Conservation (phyloP, 2,797 vertebrate species). For the Choloepus didactylus region DNA sequence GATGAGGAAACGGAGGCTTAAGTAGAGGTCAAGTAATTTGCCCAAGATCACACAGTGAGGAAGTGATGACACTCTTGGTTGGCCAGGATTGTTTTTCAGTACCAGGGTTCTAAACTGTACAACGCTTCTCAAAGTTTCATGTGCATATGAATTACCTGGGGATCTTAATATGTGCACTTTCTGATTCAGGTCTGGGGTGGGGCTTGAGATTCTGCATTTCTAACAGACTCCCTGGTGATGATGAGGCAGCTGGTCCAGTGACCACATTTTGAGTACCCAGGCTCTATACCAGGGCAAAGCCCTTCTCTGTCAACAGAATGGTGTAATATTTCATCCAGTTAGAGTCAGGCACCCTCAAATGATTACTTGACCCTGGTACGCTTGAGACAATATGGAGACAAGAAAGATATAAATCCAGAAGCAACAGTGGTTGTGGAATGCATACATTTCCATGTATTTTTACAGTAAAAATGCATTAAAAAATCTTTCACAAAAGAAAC, state of each 20-base stretch:
- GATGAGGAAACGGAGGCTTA: neutral
- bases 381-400: conserved; percentile 58
- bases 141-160: neutral
- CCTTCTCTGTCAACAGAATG: neutral
- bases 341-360: conserved; percentile 7
- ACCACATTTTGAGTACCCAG: neutral
- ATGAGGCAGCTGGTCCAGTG: neutral
- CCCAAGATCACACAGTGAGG: neutral
- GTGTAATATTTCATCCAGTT: neutral
- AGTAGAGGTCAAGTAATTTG: neutral
- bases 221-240: neutral
- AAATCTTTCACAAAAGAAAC: conserved; percentile 79
- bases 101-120: neutral
- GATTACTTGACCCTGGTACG: conserved; percentile 12
- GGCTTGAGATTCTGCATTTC: neutral
- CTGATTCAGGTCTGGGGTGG: neutral
- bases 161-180: neutral
- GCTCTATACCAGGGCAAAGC: neutral
- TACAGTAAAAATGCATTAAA: conserved; percentile 81
- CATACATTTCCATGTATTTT: conserved; percentile 73
- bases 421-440: conserved; percentile 57
- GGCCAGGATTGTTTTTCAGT: neutral
- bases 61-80: neutral
- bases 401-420: conserved; percentile 77
- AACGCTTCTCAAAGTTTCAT: neutral